Conservation (phyloP, 2,113 vertebrate genomes). For the Xenopus borealis region DNA sequence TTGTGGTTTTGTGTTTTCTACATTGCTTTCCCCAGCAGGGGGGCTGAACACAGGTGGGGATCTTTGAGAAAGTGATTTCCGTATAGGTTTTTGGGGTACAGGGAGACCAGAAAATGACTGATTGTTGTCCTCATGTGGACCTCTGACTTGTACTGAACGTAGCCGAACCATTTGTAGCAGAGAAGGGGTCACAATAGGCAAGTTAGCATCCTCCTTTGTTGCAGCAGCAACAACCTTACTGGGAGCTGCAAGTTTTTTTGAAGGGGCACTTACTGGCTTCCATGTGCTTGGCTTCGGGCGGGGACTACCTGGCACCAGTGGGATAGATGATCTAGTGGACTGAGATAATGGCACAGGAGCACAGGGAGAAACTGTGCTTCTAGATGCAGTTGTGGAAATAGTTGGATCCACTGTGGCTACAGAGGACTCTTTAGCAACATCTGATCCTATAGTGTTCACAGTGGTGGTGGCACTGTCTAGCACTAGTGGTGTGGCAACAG, state of each 20-base stretch:
- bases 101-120: slow-evolving; percentile 37
- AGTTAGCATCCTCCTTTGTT: slow-evolving; percentile 80
- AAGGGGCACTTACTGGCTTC: slow-evolving; percentile 41
- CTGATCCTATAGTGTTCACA: neutral
- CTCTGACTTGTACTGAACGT: slow-evolving; percentile 71
- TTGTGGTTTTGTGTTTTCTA: slow-evolving; percentile 49
- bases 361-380: slow-evolving; percentile 8
- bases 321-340: slow-evolving; percentile 21
- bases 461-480: neutral
- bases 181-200: slow-evolving; percentile 88
- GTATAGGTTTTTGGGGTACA: slow-evolving; percentile 80
- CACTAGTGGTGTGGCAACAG: neutral
- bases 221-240: slow-evolving; percentile 59
- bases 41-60: slow-evolving; percentile 66
- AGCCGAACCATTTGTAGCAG: slow-evolving; percentile 93
- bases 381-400: neutral
- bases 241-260: slow-evolving; percentile 66
- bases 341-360: neutral
- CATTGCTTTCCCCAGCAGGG: slow-evolving; percentile 54
- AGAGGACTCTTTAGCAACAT: neutral
- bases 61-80: slow-evolving; percentile 73
- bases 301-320: slow-evolving; percentile 15
- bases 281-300: slow-evolving; percentile 51
- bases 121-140: slow-evolving; percentile 47
- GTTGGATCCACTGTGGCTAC: slow-evolving; percentile 1